phyloP scores from a whole-genome alignment of 2,888 invertebrate genomes.

The Hemistola chrysoprasaria region DNA sequence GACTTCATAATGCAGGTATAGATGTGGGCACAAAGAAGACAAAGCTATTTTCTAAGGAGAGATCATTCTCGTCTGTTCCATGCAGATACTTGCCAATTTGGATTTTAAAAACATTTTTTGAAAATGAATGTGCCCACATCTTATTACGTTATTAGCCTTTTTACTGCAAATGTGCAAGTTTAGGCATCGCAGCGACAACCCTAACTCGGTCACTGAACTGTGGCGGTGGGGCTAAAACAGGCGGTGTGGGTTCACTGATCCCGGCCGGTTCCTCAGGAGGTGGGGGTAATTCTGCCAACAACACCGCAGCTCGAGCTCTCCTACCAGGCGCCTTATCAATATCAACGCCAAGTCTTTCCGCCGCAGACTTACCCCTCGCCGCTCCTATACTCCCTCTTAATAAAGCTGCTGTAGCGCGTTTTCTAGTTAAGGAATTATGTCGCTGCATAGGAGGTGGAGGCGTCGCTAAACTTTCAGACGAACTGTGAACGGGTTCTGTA shows the following conservation, averaged over 20 bases:
- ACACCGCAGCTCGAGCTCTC: conserved; percentile 86
- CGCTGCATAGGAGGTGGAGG: conserved; percentile 75
- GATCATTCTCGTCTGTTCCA: no score
- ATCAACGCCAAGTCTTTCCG: conserved; percentile 72
- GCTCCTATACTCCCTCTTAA: conserved; percentile 65
- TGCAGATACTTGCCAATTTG: no score
- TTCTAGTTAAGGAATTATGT: conserved; percentile 84
- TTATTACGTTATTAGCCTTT: no score
- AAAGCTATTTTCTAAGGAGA: no score
- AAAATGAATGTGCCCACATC: no score
- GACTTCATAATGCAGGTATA: no score
- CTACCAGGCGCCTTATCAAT: conserved; percentile 60
- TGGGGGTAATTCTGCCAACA: conserved; percentile 90
- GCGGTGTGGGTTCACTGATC: conserved; percentile 49
- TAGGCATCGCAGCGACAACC: conserved; percentile 92
- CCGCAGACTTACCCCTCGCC: conserved; percentile 57
- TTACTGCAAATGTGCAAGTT: conserved; percentile 78
- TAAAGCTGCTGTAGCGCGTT: conserved; percentile 82
- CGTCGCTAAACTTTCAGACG: conserved; percentile 69
- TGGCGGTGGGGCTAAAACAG: conserved; percentile 92
- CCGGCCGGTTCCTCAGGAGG: conserved; percentile 86
- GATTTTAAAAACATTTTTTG: no score
- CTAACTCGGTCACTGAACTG: conserved; percentile 95
- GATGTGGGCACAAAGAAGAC: no score
- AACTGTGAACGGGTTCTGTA: conserved; percentile 78